These are phyloP conservation scores for Apamea anceps DNA, from an alignment of 2,888 invertebrate genomes.

Conservation along the genomic window DNA sequence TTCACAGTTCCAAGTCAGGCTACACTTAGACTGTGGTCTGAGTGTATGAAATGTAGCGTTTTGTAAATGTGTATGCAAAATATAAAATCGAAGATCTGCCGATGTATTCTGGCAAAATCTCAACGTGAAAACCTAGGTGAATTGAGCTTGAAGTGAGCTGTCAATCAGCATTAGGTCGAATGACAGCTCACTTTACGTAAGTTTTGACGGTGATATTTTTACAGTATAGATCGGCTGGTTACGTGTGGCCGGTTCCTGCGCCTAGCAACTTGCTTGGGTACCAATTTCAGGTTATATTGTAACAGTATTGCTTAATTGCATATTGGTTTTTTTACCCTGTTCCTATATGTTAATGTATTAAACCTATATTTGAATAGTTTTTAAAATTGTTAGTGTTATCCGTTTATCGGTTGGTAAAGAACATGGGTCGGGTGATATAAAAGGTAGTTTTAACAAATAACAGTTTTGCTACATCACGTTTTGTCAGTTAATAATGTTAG, in stretches of 20 bases:
- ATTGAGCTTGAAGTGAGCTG: neutral
- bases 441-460: neutral
- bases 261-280: too few relatives aligned
- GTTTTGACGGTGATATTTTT: too few relatives aligned
- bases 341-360: neutral
- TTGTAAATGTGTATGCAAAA: neutral
- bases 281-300: neutral
- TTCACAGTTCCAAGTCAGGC: conserved; percentile 77
- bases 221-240: neutral
- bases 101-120: neutral
- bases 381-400: too few relatives aligned
- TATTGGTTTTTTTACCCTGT: neutral
- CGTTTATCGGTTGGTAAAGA: neutral
- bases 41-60: conserved; percentile 37
- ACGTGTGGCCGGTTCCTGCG: neutral
- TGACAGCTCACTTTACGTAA: neutral
- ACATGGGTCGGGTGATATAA: neutral
- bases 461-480: neutral
- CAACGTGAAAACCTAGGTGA: neutral
- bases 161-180: too few relatives aligned
- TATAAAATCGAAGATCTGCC: neutral
- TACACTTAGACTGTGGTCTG: conserved; percentile 47
- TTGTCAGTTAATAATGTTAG: neutral
- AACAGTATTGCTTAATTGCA: neutral
- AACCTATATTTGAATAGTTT: neutral